These are phyloP conservation scores for Standfussiana lucernea DNA, from an alignment of 2,888 invertebrate genomes.

Conservation along the genomic window DNA sequence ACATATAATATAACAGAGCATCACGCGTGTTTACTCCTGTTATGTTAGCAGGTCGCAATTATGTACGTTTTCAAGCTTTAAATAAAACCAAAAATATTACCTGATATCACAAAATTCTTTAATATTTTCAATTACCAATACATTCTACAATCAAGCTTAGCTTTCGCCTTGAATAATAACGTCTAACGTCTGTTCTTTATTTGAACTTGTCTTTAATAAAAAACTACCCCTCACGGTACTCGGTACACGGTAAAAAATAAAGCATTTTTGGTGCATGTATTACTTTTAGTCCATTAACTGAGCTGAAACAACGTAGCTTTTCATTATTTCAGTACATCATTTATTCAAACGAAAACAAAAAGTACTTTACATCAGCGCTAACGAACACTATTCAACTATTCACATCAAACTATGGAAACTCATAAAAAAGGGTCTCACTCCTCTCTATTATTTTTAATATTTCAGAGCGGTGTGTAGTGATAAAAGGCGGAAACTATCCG, in stretches of 20 bases:
- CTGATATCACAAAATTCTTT: background rate
- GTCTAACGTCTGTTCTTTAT: slow-evolving; percentile 18
- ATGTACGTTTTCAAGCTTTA: background rate
- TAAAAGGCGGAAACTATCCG: slow-evolving; percentile 70
- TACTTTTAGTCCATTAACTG: slow-evolving; percentile 10
- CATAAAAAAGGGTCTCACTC: slow-evolving; percentile 21
- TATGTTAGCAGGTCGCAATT: background rate
- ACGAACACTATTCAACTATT: slow-evolving; percentile 23
- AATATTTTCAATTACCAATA: slow-evolving; percentile 10
- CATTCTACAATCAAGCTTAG: background rate
- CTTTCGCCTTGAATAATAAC: slow-evolving; percentile 4
- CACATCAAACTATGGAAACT: slow-evolving; percentile 29
- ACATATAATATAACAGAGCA: background rate
- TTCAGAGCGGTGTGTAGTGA: slow-evolving; percentile 53
- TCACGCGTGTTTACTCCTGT: background rate
- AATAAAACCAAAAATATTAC: background rate
- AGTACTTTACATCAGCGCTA: slow-evolving; percentile 2
- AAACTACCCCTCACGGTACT: slow-evolving; percentile 8
- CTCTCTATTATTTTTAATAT: slow-evolving; percentile 43
- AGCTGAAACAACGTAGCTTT: slow-evolving; percentile 13
- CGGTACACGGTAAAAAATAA: slow-evolving; percentile 16
- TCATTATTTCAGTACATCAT: slow-evolving; percentile 2
- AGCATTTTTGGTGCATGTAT: background rate
- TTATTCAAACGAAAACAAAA: slow-evolving; percentile 31
- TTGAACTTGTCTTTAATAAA: slow-evolving; percentile 29